Conservation (phyloP, 23 tunicate species). For the Trididemnum clinides region DNA sequence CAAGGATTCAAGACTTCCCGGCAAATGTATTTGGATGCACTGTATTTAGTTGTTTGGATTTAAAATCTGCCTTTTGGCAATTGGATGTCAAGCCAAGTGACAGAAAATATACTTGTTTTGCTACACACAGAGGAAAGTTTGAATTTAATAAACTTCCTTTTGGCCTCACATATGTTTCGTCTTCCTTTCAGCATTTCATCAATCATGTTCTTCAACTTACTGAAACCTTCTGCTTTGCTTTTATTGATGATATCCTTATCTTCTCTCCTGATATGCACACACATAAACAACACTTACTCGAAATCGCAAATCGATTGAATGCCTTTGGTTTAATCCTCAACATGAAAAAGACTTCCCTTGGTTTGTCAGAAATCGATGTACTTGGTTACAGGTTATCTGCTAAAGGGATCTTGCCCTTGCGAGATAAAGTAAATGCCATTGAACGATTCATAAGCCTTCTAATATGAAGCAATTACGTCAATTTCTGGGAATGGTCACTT, state of each 20-base stretch:
- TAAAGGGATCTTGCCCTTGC: conserved; percentile 22
- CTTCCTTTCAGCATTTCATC: not conserved
- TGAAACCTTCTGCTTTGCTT: conserved; percentile 6
- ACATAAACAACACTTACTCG: conserved; percentile 2
- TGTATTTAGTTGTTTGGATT: conserved; percentile 1
- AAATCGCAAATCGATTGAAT: conserved; percentile 1
- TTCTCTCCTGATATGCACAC: not conserved
- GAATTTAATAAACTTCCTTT: conserved; percentile 18
- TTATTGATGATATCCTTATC: conserved; percentile 8
- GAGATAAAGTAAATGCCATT: conserved; percentile 26
- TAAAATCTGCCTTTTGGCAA: not conserved
- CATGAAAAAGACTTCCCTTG: conserved; percentile 18
- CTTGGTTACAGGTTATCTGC: conserved; percentile 18
- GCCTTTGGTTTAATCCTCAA: not conserved
- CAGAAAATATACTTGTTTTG: not conserved
- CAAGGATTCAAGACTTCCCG: not conserved
- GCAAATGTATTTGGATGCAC: not conserved
- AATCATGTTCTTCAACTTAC: not conserved
- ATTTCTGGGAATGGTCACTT: conserved; percentile 19
- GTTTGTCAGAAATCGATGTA: not conserved
- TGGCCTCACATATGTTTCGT: not conserved
- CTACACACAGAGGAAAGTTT: conserved; percentile 12
- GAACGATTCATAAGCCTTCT: conserved; percentile 6
- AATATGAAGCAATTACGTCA: not conserved
- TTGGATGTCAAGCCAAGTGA: not conserved